Percentiles rank a stretch among this genome's conserved stretches.
Evolutionary conservation across 2,113 vertebrate species (phyloP).

Genomic region (Sinosuthora webbiana): DNA sequence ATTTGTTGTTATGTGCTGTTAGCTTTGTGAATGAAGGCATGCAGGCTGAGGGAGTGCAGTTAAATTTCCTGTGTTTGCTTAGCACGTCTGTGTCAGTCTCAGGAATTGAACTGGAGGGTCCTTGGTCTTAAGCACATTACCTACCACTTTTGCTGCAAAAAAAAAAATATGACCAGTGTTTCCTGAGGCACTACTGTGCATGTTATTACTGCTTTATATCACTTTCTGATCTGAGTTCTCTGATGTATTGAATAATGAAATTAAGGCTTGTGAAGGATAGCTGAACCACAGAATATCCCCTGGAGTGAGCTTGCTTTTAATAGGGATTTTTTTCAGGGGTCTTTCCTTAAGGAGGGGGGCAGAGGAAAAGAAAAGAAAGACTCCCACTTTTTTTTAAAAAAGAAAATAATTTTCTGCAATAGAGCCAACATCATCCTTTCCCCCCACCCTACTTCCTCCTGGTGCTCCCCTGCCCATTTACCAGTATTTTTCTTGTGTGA

Average conservation of each 20-base stretch:
- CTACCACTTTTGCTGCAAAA: not conserved
- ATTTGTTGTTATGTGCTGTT: not conserved
- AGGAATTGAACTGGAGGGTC: not conserved
- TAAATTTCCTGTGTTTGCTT: not conserved
- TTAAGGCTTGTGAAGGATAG: slow-evolving; percentile 11
- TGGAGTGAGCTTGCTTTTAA: slow-evolving; percentile 1
- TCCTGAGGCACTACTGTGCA: not conserved
- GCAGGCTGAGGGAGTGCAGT: not conserved
- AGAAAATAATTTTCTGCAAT: not conserved
- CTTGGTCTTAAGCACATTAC: not conserved
- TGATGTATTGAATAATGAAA: slow-evolving; percentile 15
- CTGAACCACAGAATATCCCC: not conserved
- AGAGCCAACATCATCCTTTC: not conserved
- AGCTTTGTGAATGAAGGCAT: not conserved
- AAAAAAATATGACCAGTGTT: not conserved
- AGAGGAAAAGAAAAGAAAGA: not conserved
- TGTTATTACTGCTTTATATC: not conserved
- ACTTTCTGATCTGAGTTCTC: not conserved
- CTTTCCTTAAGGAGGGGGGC: too few relatives aligned
- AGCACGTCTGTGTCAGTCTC: not conserved
- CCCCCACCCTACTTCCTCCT: not conserved
- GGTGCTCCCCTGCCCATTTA: not conserved
- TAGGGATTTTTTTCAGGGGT: not conserved
- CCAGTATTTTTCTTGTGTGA: not conserved
- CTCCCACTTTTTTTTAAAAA: not conserved